Percentiles rank a stretch among this genome's conserved stretches.
Conservation (phyloP, 2,113 vertebrate species). For the Laticauda colubrina region DNA sequence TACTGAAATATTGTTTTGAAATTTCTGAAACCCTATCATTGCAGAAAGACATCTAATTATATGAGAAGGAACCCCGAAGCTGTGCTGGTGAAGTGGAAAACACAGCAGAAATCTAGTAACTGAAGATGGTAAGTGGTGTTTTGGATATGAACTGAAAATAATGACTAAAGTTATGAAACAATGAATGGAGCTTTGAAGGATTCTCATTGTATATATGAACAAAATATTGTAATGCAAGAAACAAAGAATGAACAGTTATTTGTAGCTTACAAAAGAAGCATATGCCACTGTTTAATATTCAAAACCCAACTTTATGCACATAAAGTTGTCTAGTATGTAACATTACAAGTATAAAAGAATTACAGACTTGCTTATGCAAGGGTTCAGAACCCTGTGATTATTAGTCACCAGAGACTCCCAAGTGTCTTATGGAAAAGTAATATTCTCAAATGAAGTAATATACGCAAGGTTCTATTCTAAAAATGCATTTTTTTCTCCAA, state of each 20-base stretch:
- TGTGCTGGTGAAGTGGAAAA: not conserved
- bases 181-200: not conserved
- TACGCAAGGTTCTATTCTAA: not conserved
- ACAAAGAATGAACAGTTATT: not conserved
- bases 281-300: not conserved
- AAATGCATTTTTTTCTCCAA: not conserved
- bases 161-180: not conserved
- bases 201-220: not conserved
- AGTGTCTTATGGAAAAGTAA: not conserved
- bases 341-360: not conserved
- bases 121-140: not conserved
- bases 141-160: not conserved
- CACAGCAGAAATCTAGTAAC: not conserved
- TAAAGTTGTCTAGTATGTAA: not conserved
- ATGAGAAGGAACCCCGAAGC: not conserved
- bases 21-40: not conserved
- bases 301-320: not conserved
- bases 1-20: not conserved
- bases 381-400: not conserved
- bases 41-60: not conserved
- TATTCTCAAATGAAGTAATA: not conserved
- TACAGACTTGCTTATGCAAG: not conserved
- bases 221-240: not conserved
- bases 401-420: not conserved
- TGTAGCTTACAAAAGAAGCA: not conserved